Percentiles rank a stretch among this genome's conserved stretches.
Evolutionary conservation across 2,797 vertebrate species (phyloP).

Genomic region (Rhabdophis nuchalis): DNA sequence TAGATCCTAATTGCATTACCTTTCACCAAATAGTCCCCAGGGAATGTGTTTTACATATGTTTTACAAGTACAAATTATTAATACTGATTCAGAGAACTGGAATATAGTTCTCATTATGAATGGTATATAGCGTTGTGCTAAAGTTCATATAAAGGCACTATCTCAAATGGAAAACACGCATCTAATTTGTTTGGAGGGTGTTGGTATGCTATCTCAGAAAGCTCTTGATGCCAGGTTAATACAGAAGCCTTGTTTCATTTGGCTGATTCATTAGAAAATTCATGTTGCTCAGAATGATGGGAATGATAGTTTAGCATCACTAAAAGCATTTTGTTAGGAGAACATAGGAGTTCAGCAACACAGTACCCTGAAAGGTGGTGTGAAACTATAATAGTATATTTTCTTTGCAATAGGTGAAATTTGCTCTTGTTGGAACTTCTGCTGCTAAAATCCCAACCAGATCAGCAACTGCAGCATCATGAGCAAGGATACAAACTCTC

Average conservation of each 20-base stretch:
- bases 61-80: neutral
- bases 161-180: neutral
- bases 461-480: slow-evolving; percentile 54
- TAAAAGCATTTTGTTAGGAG: neutral
- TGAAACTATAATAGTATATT: slow-evolving; percentile 30
- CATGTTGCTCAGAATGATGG: neutral
- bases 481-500: slow-evolving; percentile 58
- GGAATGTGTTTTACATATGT: neutral
- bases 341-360: neutral
- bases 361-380: neutral
- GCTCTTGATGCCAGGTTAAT: neutral
- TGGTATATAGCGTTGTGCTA: neutral
- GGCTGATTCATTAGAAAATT: neutral
- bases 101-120: neutral
- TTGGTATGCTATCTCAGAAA: neutral
- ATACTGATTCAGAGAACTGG: neutral
- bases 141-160: neutral
- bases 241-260: neutral
- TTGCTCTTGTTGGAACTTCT: slow-evolving; percentile 26
- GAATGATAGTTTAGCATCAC: neutral
- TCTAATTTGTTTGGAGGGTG: neutral
- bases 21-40: neutral
- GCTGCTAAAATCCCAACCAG: slow-evolving; percentile 30
- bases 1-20: neutral
- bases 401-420: slow-evolving; percentile 50